phyloP scores from a whole-genome alignment of 1,140 invertebrate species.

The Eueides isabella region DNA sequence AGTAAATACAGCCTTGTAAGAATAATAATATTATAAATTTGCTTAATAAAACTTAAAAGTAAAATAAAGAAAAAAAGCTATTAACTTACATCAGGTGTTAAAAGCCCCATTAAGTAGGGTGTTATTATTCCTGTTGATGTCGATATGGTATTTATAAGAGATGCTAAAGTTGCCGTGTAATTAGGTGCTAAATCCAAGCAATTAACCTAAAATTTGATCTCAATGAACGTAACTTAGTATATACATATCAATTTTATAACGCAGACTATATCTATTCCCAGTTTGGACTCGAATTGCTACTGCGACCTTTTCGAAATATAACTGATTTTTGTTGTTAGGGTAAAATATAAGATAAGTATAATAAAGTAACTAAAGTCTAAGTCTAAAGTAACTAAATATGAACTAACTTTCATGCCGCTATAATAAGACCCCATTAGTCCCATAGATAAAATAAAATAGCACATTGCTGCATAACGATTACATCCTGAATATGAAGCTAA shows the following conservation, averaged over 20 bases:
- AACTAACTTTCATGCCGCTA: conserved; percentile 82
- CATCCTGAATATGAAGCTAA: conserved; percentile 62
- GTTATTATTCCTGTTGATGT: conserved; percentile 90
- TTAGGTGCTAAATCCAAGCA: conserved; percentile 92
- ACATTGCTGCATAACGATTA: conserved; percentile 71
- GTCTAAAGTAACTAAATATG: no score
- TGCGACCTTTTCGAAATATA: no score
- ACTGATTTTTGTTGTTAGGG: no score
- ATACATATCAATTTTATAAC: not conserved
- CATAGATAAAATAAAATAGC: conserved; percentile 86
- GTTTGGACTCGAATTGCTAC: not conserved
- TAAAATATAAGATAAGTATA: no score
- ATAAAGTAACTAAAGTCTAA: no score
- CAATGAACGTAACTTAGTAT: not conserved
- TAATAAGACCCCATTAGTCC: conserved; percentile 87
- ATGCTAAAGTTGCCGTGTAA: conserved; percentile 91
- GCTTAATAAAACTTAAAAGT: no score
- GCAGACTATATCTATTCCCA: not conserved
- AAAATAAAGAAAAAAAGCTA: not conserved
- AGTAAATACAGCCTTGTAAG: not conserved
- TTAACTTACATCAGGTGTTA: conserved; percentile 86
- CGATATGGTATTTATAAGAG: conserved; percentile 91
- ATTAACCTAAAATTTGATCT: conserved; percentile 82
- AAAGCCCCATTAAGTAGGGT: conserved; percentile 88
- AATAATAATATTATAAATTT: not conserved